Percentiles rank a stretch among this genome's conserved stretches.
phyloP scores from a whole-genome alignment of 2,888 invertebrate species.

The Drosophila emarginata region DNA sequence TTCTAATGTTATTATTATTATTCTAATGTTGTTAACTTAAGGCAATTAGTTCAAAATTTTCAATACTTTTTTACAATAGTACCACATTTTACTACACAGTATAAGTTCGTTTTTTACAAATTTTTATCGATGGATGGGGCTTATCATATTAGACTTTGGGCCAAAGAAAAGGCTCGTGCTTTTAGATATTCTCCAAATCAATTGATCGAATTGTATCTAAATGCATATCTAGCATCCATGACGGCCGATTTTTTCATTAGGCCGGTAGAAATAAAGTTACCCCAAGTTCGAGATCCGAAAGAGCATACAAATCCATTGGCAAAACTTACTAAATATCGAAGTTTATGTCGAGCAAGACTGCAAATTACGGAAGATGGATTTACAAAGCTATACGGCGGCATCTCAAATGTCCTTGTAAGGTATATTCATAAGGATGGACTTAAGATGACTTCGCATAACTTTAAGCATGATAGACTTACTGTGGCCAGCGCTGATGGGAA shows the following conservation, averaged over 20 bases:
- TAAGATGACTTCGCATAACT: not conserved
- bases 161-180: not conserved
- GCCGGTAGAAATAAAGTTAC: not conserved
- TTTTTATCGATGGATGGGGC: not conserved
- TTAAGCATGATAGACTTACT: not conserved
- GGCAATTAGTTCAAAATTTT: too few species aligned
- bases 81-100: too few species aligned
- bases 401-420: not conserved
- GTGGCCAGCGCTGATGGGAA: not conserved
- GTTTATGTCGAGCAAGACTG: not conserved
- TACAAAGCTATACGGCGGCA: not conserved
- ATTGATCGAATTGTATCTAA: not conserved
- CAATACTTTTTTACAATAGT: too few species aligned
- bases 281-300: not conserved
- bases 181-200: not conserved
- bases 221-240: not conserved
- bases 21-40: too few species aligned
- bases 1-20: not conserved
- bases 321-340: not conserved
- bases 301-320: not conserved
- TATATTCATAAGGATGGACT: not conserved
- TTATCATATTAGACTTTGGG: not conserved
- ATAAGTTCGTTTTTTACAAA: not conserved
- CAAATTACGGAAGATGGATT: not conserved
- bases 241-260: not conserved